A percentile compares a stretch with the other conserved stretches of the same genome.
Conservation (phyloP, 2,888 invertebrate species). For the Phyllotreta striolata region DNA sequence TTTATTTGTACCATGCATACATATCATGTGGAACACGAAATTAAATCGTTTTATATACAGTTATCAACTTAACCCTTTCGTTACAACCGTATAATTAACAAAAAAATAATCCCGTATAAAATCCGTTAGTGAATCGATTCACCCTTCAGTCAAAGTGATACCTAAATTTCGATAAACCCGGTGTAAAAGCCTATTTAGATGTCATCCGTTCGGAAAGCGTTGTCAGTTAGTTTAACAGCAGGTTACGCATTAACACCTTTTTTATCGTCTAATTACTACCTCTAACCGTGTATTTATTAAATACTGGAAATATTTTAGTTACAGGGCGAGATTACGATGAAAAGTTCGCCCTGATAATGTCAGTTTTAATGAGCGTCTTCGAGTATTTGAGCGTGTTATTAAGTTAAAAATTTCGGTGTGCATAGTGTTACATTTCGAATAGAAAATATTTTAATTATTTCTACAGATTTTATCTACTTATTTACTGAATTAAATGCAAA, state of each 20-base stretch:
- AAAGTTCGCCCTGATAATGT: conserved; percentile 17
- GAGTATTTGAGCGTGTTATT: not conserved
- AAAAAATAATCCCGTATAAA: too few relatives aligned
- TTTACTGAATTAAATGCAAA: too few relatives aligned
- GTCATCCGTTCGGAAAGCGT: conserved; percentile 27
- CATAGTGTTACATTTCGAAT: too few relatives aligned
- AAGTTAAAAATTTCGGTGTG: not conserved
- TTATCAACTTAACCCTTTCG: too few relatives aligned
- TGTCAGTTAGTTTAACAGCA: conserved; percentile 25
- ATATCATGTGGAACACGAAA: too few relatives aligned
- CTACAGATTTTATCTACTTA: too few relatives aligned
- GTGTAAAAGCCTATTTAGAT: conserved; percentile 29
- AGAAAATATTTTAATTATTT: too few relatives aligned
- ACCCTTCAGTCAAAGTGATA: conserved; percentile 28
- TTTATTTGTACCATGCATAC: too few relatives aligned
- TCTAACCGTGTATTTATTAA: conserved; percentile 24
- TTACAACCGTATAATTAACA: too few relatives aligned
- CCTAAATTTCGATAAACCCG: conserved; percentile 28
- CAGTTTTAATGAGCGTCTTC: conserved; percentile 17
- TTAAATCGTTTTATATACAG: too few relatives aligned
- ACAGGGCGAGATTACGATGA: conserved; percentile 12
- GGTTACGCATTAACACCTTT: conserved; percentile 33
- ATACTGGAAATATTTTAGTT: conserved; percentile 12
- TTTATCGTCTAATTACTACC: conserved; percentile 25
- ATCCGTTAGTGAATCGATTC: conserved; percentile 23